Evolutionary conservation across 2,113 vertebrate species (phyloP), one percentile per base, ranked within the genome.

Genomic region (Atherinomorus stipes): DNA sequence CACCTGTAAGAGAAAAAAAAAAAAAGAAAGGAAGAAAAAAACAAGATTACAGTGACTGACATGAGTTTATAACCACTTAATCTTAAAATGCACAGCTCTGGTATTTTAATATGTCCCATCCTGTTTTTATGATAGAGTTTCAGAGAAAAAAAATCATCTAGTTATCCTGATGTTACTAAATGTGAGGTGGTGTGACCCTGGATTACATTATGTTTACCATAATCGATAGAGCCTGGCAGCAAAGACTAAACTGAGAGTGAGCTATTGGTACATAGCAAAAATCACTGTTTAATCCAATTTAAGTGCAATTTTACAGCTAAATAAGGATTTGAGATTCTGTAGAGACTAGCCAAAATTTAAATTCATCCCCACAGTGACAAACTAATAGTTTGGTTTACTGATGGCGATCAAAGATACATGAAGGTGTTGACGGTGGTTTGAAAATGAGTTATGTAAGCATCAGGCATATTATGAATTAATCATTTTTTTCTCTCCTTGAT

Each of bases 1-100:
- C 25, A 71, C 72, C 88, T 88, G 76, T 19, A 63, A 59, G 8
- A 44, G 13, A 44, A 64, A 66, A 53, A 37, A 21, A 37, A 44
- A 11, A 44, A 64, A 66, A 53, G 28, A 21, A 37, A 37, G 19
- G 25, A 21, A 1, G 21, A 44, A 67, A 34, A 4, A 8, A 34
- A 34, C 1, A 11, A 11, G 45, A 56, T 40, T 66, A 53, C 11
- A 23, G 63, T n/a, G 10, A 52, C 7, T 42, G 1, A 12, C n/a
- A 22, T 31, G 9, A 40, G 3, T 3, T 40, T 16, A 45, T 15
- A 18, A 4, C 44, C n/a, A 0, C 19, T 1, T 64, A 44, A 57
- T 8, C 26, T 64, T 34, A 31, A 49, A 59, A 70, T 52, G 12
- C 56, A 45, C 2, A 22, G 56, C n/a, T 9, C 11, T 64, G 4